Conservation (phyloP, 2,797 vertebrate genomes). For the Hylomyscus alleni region DNA sequence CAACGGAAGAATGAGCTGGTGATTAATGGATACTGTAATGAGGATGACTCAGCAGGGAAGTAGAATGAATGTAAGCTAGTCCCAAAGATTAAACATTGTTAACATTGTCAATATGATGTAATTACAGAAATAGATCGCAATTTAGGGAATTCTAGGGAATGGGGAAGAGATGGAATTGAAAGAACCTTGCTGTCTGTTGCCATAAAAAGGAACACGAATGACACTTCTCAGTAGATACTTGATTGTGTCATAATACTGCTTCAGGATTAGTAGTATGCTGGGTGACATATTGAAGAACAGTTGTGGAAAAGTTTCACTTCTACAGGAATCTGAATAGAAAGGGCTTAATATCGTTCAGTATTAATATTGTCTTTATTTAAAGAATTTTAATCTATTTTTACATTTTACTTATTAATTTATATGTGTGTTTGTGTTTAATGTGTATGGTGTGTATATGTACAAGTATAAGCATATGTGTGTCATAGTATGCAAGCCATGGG, state of each 20-base stretch:
- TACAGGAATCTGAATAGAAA: not conserved
- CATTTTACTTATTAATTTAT: not conserved
- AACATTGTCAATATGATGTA: constrained; percentile 57
- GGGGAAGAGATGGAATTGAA: not conserved
- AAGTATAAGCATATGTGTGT: not conserved
- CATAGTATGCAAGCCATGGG: not conserved
- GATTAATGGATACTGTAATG: not conserved
- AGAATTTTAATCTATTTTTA: not conserved
- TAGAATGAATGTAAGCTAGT: constrained; percentile 18
- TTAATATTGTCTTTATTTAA: not conserved
- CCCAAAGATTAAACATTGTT: not conserved
- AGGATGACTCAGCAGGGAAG: not conserved
- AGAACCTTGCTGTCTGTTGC: not conserved
- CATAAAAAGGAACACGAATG: not conserved
- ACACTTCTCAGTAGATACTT: not conserved
- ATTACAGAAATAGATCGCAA: not conserved
- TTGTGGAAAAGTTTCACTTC: not conserved
- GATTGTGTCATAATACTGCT: not conserved
- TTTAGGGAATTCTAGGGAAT: constrained; percentile 21
- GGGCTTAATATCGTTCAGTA: not conserved
- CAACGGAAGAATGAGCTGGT: not conserved
- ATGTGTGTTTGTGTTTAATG: not conserved
- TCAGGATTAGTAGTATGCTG: not conserved
- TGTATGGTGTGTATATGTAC: not conserved
- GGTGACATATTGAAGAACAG: not conserved